These are phyloP conservation scores for Coenonympha arcania DNA, from an alignment of 2,888 invertebrate genomes.

Conservation along the genomic window DNA sequence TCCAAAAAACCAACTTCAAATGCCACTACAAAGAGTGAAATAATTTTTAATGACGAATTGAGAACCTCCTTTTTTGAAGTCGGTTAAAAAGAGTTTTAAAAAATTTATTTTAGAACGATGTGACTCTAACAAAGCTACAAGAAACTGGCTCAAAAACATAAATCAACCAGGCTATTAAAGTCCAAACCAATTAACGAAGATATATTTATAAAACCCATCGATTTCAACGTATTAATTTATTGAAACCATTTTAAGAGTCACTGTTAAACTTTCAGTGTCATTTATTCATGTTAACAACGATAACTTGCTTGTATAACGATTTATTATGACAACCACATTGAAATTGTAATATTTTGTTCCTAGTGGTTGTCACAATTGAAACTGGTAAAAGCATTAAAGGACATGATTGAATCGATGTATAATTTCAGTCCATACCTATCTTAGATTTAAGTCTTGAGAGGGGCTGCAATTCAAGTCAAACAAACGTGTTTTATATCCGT, in stretches of 20 bases:
- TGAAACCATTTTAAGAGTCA: slow-evolving; percentile 18
- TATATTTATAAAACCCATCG: slow-evolving; percentile 34
- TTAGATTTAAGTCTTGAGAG: too few relatives aligned
- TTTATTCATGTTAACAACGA: background rate
- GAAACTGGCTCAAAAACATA: slow-evolving; percentile 27
- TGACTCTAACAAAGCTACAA: slow-evolving; percentile 19
- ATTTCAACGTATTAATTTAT: slow-evolving; percentile 32
- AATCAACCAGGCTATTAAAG: slow-evolving; percentile 34
- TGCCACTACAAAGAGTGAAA: too few relatives aligned
- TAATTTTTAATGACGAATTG: too few relatives aligned
- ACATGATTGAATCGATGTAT: too few relatives aligned
- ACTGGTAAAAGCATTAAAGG: too few relatives aligned
- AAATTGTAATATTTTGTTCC: background rate
- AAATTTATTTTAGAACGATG: slow-evolving; percentile 23
- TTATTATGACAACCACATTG: background rate
- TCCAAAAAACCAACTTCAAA: too few relatives aligned
- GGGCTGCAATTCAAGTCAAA: too few relatives aligned
- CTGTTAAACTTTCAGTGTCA: slow-evolving; percentile 8
- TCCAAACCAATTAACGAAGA: slow-evolving; percentile 38
- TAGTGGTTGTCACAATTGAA: background rate
- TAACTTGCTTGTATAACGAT: background rate
- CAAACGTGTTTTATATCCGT: too few relatives aligned
- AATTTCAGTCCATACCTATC: too few relatives aligned
- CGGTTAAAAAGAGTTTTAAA: too few relatives aligned
- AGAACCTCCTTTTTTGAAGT: too few relatives aligned